Evolutionary conservation across 2,113 vertebrate genomes (phyloP), one percentile per base, ranked within the genome.

Genomic region (Antechinus stuartii): DNA sequence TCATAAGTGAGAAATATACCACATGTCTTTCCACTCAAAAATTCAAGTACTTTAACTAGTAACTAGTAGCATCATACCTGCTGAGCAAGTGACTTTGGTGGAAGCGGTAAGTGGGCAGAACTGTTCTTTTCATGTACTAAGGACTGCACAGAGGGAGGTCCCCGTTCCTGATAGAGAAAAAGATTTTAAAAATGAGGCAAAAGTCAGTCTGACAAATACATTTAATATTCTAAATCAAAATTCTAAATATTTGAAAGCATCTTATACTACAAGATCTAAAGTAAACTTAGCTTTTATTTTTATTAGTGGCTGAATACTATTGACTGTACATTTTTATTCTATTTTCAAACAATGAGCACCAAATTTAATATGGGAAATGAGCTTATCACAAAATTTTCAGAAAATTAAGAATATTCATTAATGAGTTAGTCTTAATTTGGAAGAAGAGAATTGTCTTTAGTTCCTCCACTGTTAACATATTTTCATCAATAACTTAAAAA

Each of bases 31-130:
- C 35, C n/a, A 84, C 68, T 84, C 68, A 92, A 61, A 92, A 30
- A 89, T 23, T 95, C 0, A 96, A 8, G 30, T 30, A 91, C 0
- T 30, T 95, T 22, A 94, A 46, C 0, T 10, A 95, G 50, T 35
- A 30, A 91, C 95, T 49, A 94, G 26, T 68, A 55, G 68, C 90
- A 46, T 91, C 96, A 97, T 98, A 99, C 99, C 98, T 98, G 98
- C 68, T 98, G 98, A 2, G 98, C 92, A 98, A 98, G 89, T 94
- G 98, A 97, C 96, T 99, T 99, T 94, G 98, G 96, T 97, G 98
- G 99, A 94, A 98, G 98, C 90, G 97, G 95, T 47, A 97, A 92
- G n/a, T 98, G 98, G 91, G 97, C 96, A 91, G 98, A 96, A 95
- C 98, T 97, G 52, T 96, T 94, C 96, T 98, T 98, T 35, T 98